These are phyloP conservation scores for Heteromormyrus szaboi DNA, from an alignment of 2,797 vertebrate genomes.

Conservation along the genomic window DNA sequence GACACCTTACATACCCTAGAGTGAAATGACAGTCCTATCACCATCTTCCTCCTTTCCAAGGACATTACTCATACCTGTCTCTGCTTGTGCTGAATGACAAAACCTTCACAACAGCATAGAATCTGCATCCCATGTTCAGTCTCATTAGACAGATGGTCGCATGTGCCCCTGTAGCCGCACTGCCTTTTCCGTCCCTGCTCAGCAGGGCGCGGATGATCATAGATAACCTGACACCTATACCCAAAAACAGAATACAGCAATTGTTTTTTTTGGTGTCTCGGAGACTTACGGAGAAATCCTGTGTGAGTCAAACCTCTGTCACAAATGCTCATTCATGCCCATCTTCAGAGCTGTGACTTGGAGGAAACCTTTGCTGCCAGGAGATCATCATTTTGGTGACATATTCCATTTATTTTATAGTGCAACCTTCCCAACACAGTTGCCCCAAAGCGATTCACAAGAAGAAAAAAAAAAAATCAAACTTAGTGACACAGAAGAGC, in stretches of 20 bases:
- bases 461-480: not conserved
- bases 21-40: not conserved
- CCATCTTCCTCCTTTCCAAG: not conserved
- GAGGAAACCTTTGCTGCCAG: not conserved
- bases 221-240: not conserved
- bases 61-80: not conserved
- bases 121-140: not conserved
- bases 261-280: not conserved
- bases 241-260: slow-evolving; percentile 8
- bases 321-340: not conserved
- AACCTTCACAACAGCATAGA: not conserved
- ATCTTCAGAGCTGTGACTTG: slow-evolving; percentile 1
- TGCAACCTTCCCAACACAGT: not conserved
- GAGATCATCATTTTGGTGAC: not conserved
- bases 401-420: not conserved
- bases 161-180: not conserved
- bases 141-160: not conserved
- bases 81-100: not conserved
- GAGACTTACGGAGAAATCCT: not conserved
- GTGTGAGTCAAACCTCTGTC: slow-evolving; percentile 2
- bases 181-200: not conserved
- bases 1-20: not conserved
- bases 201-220: not conserved
- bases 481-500: not conserved
- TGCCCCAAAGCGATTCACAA: not conserved